These are phyloP conservation scores for Thymelicus lineola DNA, from an alignment of 2,888 invertebrate species.

Conservation along the genomic window DNA sequence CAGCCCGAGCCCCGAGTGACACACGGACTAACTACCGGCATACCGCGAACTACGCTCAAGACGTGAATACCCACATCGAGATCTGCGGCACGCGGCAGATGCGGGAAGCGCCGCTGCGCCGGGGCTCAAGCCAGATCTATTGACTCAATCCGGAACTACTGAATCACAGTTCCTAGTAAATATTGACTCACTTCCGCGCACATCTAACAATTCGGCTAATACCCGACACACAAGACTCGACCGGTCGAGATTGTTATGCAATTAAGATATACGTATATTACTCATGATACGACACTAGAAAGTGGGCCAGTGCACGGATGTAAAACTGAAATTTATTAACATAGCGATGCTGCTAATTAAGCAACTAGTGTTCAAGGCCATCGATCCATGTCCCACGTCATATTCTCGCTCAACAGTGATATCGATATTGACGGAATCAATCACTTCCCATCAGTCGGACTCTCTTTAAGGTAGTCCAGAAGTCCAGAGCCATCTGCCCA, in stretches of 20 bases:
- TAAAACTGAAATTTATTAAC: slow-evolving; percentile 4
- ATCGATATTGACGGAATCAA: no score
- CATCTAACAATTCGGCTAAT: slow-evolving; percentile 1
- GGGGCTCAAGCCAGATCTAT: slow-evolving; percentile 44
- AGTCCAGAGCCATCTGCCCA: no score
- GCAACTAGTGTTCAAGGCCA: not conserved
- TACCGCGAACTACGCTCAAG: not conserved
- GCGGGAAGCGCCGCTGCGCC: slow-evolving; percentile 13
- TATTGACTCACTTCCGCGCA: slow-evolving; percentile 68
- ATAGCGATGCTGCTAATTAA: not conserved
- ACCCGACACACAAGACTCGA: not conserved
- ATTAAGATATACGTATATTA: slow-evolving; percentile 13
- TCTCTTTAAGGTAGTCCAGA: no score
- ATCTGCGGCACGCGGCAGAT: slow-evolving; percentile 3
- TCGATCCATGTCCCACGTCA: no score
- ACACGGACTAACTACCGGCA: slow-evolving; percentile 7
- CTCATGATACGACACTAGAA: slow-evolving; percentile 10
- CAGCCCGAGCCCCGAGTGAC: slow-evolving; percentile 8
- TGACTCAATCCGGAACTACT: slow-evolving; percentile 70
- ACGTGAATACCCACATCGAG: slow-evolving; percentile 8
- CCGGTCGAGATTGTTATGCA: slow-evolving; percentile 18
- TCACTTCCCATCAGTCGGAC: no score
- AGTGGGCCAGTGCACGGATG: slow-evolving; percentile 12
- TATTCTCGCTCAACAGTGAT: no score
- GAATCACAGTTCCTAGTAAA: slow-evolving; percentile 76